Evolutionary conservation across 2,113 vertebrate genomes (phyloP), one percentile per base, ranked within the genome.

Genomic region (Xyliphius kryptos): DNA sequence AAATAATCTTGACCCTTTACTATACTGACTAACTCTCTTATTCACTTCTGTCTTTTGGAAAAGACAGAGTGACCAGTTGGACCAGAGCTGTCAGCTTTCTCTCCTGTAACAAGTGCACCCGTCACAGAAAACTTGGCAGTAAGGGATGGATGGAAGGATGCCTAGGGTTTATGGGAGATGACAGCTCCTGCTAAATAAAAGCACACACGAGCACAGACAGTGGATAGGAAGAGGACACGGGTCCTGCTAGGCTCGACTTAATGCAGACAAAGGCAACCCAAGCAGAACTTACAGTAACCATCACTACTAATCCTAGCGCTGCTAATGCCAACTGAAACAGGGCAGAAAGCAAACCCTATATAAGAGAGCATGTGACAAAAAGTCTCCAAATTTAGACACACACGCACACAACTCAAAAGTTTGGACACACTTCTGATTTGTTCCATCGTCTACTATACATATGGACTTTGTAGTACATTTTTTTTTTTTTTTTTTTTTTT

Each of bases 101-200:
- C 8, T 65, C 58, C 21, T 38, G 77, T 78, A 83, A 82, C 77
- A 77, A 76, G 82, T 62, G 76, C 77, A 74, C 80, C 80, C 82
- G 85, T 82, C 74, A 72, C 71, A 78, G 84, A 85, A 77, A 80
- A 81, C 79, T 62, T 79, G 78, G 80, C 80, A 74, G 76, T 65
- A 59, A 74, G 79, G 43, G 78, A 84, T 71, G 82, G 80, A 75
- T 79, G 80, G 79, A 64, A 80, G 77, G 75, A 72, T 61, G 16
- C 79, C 61, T 71, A 83, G 79, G 83, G 78, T 80, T 84, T 82
- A 83, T 82, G 78, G 76, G 78, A 84, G 80, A 84, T 81, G 82
- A 83, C 87, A 85, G 84, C 77, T 80, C 79, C 78, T 79, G 79
- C 80, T 80, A 82, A 85, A 84, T 32, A 76, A 78, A 84, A 84